Percentiles rank a stretch among this genome's conserved stretches.
phyloP scores from a whole-genome alignment of 2,113 vertebrate species.

The Castor canadensis region DNA sequence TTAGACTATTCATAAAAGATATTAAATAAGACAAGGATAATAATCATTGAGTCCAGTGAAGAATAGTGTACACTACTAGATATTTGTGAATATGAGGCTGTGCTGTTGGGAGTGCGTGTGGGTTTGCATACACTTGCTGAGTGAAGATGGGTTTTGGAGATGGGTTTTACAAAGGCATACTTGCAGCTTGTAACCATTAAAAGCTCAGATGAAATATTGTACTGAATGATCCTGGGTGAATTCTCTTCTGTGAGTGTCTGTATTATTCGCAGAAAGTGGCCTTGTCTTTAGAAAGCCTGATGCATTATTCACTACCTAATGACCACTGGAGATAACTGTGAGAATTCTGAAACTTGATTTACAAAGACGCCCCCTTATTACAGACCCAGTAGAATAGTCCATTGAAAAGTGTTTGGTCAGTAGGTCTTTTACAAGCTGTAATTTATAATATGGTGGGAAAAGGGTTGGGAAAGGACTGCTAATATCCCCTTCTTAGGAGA shows the following conservation, averaged over 20 bases:
- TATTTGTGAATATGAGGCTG: not conserved
- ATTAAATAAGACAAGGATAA: not conserved
- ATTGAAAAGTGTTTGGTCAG: not conserved
- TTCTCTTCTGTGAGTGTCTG: not conserved
- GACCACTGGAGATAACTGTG: not conserved
- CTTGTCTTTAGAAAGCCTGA: not conserved
- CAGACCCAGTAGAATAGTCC: not conserved
- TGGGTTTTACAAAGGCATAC: not conserved
- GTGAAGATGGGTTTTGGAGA: not conserved
- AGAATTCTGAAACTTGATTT: slow-evolving; percentile 27
- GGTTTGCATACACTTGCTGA: not conserved
- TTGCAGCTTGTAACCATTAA: not conserved
- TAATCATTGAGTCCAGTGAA: not conserved
- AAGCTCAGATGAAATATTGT: not conserved
- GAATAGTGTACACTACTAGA: not conserved
- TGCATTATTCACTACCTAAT: not conserved
- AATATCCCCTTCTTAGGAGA: not conserved
- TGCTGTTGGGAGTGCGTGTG: not conserved
- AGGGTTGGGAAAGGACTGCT: not conserved
- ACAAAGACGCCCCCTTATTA: not conserved
- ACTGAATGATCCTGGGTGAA: not conserved
- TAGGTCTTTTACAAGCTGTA: not conserved
- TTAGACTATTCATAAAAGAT: not conserved
- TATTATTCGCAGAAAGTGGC: not conserved
- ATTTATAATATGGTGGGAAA: slow-evolving; percentile 1